These are phyloP conservation scores for Euglossa dilemma DNA, from an alignment of 1,140 invertebrate species.

Conservation along the genomic window DNA sequence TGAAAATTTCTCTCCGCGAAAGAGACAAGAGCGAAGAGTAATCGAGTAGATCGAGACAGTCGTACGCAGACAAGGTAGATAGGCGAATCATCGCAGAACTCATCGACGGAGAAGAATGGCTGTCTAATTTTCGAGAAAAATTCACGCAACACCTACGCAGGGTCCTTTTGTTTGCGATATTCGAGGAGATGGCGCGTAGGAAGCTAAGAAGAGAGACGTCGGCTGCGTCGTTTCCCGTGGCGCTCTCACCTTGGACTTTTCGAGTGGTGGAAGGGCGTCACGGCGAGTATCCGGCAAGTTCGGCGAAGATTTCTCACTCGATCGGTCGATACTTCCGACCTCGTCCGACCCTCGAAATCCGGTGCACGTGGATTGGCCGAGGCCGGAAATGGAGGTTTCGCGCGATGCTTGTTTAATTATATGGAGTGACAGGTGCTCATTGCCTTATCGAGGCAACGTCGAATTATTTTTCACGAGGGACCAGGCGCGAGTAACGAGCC, in stretches of 20 bases:
- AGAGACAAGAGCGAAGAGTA: background rate
- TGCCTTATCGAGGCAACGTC: background rate
- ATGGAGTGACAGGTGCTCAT: background rate
- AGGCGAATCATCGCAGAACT: too few species aligned
- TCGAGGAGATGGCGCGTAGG: conserved; percentile 16
- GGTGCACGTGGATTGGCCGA: background rate
- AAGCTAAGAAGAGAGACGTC: conserved; percentile 56
- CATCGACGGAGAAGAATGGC: background rate
- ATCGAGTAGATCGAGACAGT: background rate
- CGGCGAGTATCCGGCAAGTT: conserved; percentile 69
- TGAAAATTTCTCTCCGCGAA: background rate
- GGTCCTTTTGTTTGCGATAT: background rate
- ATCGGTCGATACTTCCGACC: too few species aligned
- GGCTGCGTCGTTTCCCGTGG: conserved; percentile 50
- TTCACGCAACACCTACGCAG: background rate
- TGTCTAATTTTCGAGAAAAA: background rate
- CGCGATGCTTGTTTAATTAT: conserved; percentile 2
- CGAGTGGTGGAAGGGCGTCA: conserved; percentile 80
- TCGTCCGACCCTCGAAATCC: too few species aligned
- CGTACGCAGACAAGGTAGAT: background rate
- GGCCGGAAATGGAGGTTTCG: background rate
- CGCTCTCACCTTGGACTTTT: conserved; percentile 73
- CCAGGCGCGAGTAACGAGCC: background rate
- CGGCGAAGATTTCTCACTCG: background rate
- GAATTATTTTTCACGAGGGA: conserved; percentile 16